Evolutionary conservation across 2,797 vertebrate species (phyloP), one percentile per base, ranked within the genome.

Genomic region (Xyrichtys novacula): DNA sequence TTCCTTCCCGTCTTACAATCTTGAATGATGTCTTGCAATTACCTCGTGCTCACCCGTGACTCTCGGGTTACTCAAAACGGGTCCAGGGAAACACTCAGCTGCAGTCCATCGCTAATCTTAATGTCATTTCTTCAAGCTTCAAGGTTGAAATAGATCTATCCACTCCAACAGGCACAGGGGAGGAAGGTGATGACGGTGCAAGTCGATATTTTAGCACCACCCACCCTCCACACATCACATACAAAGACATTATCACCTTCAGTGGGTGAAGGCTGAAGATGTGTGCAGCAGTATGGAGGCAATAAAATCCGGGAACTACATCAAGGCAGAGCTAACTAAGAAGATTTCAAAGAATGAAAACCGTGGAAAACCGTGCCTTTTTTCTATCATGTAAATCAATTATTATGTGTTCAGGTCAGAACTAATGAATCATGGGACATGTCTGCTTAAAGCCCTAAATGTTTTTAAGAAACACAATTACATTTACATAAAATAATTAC

Each of bases 21-120:
- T 49, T 81, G 74, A 89, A 64, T 57, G 50, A 83, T 76, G 64
- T 61, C 0, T 62, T 71, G 42, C 64, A 58, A 86, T 89, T 57
- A 55, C 64, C 34, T 69, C 38, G 58, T 60, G 7, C 64, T 80
- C 76, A 74, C 42, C 84, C 68, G 2, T 78, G 66, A 82, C 79
- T 28, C 22, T 44, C 46, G 56, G 74, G 50, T 80, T 60, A 34
- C 58, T 71, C 9, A 32, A 29, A 80, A 65, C 28, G 49, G 60
- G 44, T 80, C 34, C 43, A 26, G 38, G 65, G 43, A 75, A 56
- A 54, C 40, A 43, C 53, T 74, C 50, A 19, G 20, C 48, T 28
- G 53, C 52, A 67, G 48, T 55, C 69, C 38, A 42, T 57, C 11
- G 2, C 56, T 74, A 42, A 79, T 48, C 66, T 69, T 70, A 50